These are phyloP conservation scores for Epizoanthus fatuus DNA, from an alignment of 92 coral and sea anemone species.

Conservation along the genomic window DNA sequence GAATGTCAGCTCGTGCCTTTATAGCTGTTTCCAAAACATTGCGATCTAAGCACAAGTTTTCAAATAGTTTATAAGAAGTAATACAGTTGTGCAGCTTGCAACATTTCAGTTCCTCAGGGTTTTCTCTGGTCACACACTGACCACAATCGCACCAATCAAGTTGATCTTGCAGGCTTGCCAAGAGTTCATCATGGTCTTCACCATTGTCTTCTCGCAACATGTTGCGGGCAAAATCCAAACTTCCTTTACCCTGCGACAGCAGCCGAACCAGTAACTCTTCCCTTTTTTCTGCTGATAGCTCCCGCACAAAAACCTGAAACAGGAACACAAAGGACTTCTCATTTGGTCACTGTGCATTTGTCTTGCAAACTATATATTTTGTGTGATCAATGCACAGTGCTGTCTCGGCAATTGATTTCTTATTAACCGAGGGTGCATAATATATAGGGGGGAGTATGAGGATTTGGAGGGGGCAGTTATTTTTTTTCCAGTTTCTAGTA, in stretches of 20 bases:
- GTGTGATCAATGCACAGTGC: no score
- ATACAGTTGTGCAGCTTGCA: neutral
- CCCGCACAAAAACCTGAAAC: neutral
- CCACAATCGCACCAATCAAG: constrained; percentile 2
- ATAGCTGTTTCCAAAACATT: constrained; percentile 43
- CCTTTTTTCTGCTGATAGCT: neutral
- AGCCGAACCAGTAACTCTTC: neutral
- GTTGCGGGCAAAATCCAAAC: constrained; percentile 1
- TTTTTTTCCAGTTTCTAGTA: no score
- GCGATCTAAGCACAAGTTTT: constrained; percentile 33
- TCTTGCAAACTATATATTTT: no score
- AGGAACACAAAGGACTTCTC: no score
- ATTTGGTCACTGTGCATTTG: no score
- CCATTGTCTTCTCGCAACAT: neutral
- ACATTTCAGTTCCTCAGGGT: constrained; percentile 7
- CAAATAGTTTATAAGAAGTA: neutral
- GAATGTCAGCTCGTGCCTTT: constrained; percentile 31
- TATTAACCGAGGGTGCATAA: no score
- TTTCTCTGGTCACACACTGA: neutral
- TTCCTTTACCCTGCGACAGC: neutral
- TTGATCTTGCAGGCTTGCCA: neutral
- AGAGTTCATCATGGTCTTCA: neutral
- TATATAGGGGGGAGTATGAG: no score
- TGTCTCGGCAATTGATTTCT: no score
- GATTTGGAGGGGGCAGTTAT: no score